Base-by-base conservation (phyloP, 2,113 vertebrate species). In the Cygnus buccinator region DNA sequence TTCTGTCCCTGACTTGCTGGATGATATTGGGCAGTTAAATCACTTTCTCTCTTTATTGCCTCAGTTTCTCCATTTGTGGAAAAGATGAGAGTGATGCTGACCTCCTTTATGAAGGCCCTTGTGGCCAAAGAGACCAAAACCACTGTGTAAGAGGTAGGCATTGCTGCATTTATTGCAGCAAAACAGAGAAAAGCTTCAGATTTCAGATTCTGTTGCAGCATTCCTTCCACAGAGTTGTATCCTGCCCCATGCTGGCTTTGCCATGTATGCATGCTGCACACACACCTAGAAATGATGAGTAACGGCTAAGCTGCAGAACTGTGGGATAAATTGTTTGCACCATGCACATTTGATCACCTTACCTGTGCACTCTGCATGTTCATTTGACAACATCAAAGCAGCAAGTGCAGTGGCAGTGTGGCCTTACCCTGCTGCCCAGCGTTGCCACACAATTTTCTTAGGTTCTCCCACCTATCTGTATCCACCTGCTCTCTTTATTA, bases 221-320 rank as follows among this genome's bases (percentile, higher is more conserved):
- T 55, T 28, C 48, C 35, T 13, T 71, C 33, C 22, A 8, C 48
- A 54, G 41, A 72, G 48, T 57, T 50, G 31, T 50, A 25, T 86
- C 54, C 71, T 26, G 44, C 31, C 23, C 31, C 4, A 0, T 23
- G 23, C 4, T 48, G 43, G 13, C 44, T 44, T 14, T 31, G 48
- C 52, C 23, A 2, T 10, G 28, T 44, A 13, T 6, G 0, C 0
- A 0, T 7, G 20, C 62, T 61, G 35, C 84, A 73, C 35, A 13
- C 57, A 21, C 68, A 50, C 62, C 67, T 46, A 21, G 23, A 35
- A 29, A 50, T 70, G 61, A 59, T 20, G 13, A 26, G 26, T 35
- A 75, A 20, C 25, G n/a, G 52, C 33, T 7, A 14, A 28, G 4
- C 28, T 22, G 31, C 39, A 48, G 67, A 79, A 37, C 77, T 43